Base-by-base conservation (phyloP, 2,113 vertebrate species). In the Cyanoderma ruficeps region DNA sequence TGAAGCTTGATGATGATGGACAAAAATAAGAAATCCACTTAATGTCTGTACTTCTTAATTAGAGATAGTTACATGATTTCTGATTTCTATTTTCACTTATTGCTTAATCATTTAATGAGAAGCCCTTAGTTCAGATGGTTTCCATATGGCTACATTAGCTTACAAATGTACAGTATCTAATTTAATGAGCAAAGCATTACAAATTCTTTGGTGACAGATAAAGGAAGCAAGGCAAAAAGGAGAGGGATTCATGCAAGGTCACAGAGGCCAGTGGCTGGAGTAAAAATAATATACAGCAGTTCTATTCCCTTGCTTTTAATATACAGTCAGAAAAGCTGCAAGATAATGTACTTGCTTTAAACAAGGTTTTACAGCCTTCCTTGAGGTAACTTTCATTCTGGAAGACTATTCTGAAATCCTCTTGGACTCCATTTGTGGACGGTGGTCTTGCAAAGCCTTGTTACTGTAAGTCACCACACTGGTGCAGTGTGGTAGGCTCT, bases 31-130 rank as follows among this genome's bases (percentile, higher is more conserved):
- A 76, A 94, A 59, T 41, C 68, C 2, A 33, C 33, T 87, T 69
- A 39, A 70, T 75, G 70, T 87, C 39, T 61, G 16, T 83, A 65
- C 42, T 85, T 84, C 27, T 75, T 85, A 64, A 79, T 93, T 82
- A 95, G 74, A 1, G 1, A 82, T 25, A 83, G 52, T 87, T 76
- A 80, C 10, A 57, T 35, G 61, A 81, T 89, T 91, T 72, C 83
- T 80, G 70, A 69, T 87, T 91, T 93, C 83, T 57, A 59, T 28
- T 94, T 93, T 86, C 49, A 82, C n/a, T 63, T 84, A 81, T 24
- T 72, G n/a, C 31, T 90, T 87, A 83, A 79, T 92, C 30, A 61
- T 42, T 93, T 91, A 79, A 83, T 70, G 37, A 91, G 60, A 88
- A 91, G 39, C 28, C 35, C 39, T 61, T 50, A 39, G 33, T 53